Base-by-base conservation (phyloP, 2,113 vertebrate species). In the Ardeotis arabs region DNA sequence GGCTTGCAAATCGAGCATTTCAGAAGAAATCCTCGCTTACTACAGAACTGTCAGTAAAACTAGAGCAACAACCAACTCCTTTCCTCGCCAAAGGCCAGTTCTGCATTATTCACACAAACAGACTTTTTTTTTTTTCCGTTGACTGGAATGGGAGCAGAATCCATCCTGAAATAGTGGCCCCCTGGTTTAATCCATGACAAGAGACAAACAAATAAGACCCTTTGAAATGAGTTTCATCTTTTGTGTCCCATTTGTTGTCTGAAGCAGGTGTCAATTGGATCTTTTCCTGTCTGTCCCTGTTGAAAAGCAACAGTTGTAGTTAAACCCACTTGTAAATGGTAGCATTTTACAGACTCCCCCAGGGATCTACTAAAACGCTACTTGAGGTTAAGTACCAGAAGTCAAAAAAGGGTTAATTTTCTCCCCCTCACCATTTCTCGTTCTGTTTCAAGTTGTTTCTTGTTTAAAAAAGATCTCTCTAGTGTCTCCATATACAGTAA, bases 231-330 rank as follows among this genome's bases (percentile, higher is more conserved):
- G 95, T 97, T 98, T 97, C 84, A 72, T 96, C 96, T 97, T 97
- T 97, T 97, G 97, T 91, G 95, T 91, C 77, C 97, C 97, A 72
- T 98, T 98, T 98, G 98, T 97, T 96, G 77, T 66, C 69, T 89
- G 77, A 93, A 96, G 96, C 88, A 98, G 96, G 97, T 97, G 96
- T 98, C 96, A 97, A 92, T 90, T 91, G 91, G 87, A 92, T 93
- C 94, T 90, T 96, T 96, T 91, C 97, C 91, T 93, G 87, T 78
- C 94, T 75, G 53, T 21, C 83, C 39, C 55, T 63, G 52, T 78
- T 93, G 68, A 97, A 84, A 91, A 95, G 89, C 87, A 90, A 63
- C 75, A 85, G 68, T 52, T 95, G 77, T 81, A 90, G 87, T 96
- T 96, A 97, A 98, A 95, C 69, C 82, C 70, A 90, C 73, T 97